Percentiles rank a stretch among this genome's conserved stretches.
phyloP scores from a whole-genome alignment of 2,888 invertebrate species.

The Platycheirus rosarum region DNA sequence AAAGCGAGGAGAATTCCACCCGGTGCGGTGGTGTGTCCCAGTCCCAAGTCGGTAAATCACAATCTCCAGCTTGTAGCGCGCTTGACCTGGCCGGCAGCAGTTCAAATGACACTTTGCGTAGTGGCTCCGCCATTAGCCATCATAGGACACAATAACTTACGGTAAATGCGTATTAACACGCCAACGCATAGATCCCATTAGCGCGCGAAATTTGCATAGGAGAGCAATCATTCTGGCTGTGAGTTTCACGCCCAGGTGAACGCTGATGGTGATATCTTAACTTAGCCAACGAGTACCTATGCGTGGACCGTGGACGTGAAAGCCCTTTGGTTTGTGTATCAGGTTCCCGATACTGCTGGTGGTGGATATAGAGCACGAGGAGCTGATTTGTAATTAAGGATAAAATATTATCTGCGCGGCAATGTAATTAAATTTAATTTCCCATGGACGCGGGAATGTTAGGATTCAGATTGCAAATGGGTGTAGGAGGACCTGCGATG shows the following conservation, averaged over 20 bases:
- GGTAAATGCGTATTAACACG: constrained; percentile 69
- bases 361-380: constrained; percentile 40
- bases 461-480: constrained; percentile 50
- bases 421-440: constrained; percentile 70
- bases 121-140: constrained; percentile 58
- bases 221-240: constrained; percentile 61
- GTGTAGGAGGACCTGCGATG: constrained; percentile 37
- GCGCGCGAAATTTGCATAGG: constrained; percentile 61
- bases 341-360: neutral
- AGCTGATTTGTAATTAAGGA: constrained; percentile 73
- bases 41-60: constrained; percentile 61
- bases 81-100: constrained; percentile 33
- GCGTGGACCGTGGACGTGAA: constrained; percentile 7
- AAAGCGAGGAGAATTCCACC: constrained; percentile 34
- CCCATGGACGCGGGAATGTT: constrained; percentile 54
- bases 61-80: constrained; percentile 31
- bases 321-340: constrained; percentile 40
- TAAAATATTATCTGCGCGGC: constrained; percentile 71
- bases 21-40: too few relatives aligned
- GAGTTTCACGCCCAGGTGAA: constrained; percentile 70
- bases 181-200: constrained; percentile 73
- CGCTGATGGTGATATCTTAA: constrained; percentile 66
- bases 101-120: constrained; percentile 47
- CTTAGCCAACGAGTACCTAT: constrained; percentile 25
- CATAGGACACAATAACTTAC: constrained; percentile 62